Conservation (phyloP, 2,113 vertebrate species). For the Cheirogaleus medius region DNA sequence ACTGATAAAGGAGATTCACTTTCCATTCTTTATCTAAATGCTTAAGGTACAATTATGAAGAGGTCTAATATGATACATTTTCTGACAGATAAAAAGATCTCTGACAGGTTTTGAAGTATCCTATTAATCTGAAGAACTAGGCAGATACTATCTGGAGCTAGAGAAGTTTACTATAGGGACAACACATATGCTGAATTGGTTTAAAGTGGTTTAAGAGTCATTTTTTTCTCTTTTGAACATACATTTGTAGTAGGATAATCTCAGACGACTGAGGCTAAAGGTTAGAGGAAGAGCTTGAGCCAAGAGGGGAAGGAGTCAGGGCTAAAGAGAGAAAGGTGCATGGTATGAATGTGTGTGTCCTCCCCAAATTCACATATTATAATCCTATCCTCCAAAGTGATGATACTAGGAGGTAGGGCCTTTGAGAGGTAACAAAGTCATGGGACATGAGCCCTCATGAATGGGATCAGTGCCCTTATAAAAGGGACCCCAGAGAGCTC, state of each 20-base stretch:
- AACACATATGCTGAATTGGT: not conserved
- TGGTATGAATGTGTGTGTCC: not conserved
- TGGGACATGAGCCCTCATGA: not conserved
- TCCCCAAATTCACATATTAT: not conserved
- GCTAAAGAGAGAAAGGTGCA: not conserved
- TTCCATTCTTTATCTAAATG: slow-evolving; percentile 58
- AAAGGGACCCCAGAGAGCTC: not conserved
- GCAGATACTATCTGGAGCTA: slow-evolving; percentile 16
- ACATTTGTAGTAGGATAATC: not conserved
- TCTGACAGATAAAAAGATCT: slow-evolving; percentile 25
- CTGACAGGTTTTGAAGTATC: slow-evolving; percentile 43
- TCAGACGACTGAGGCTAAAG: not conserved
- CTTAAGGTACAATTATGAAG: slow-evolving; percentile 24
- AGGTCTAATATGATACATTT: not conserved
- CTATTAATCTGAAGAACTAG: slow-evolving; percentile 46
- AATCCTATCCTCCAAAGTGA: not conserved
- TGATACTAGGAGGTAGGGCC: not conserved
- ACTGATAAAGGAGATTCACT: slow-evolving; percentile 50
- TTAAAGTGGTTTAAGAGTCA: not conserved
- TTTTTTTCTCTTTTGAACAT: not conserved
- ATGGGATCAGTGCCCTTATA: not conserved
- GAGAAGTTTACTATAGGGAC: slow-evolving; percentile 17
- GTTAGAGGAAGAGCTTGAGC: not conserved
- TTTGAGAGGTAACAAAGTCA: not conserved
- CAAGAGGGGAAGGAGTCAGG: not conserved